Conservation (phyloP, 2,113 vertebrate genomes). For the Glaucidium brasilianum region DNA sequence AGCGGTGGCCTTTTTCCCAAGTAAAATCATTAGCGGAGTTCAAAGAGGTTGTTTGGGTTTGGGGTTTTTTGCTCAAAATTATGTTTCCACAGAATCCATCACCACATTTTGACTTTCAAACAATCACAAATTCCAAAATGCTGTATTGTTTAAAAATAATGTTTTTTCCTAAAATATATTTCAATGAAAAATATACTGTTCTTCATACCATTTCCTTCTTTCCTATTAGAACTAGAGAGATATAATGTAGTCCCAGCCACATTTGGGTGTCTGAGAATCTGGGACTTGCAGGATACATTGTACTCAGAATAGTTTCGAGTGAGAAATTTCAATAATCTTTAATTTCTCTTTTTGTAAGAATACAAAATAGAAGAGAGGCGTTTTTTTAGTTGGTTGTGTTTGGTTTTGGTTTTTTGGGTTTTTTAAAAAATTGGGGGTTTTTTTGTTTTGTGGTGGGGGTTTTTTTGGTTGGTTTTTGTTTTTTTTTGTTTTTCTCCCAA, state of each 20-base stretch:
- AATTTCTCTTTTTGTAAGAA: neutral
- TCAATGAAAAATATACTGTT: neutral
- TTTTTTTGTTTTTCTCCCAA: neutral
- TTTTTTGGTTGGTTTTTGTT: neutral
- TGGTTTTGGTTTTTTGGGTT: neutral
- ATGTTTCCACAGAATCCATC: neutral
- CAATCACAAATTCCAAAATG: neutral
- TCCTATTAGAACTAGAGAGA: neutral
- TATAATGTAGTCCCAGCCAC: neutral
- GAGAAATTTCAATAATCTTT: neutral
- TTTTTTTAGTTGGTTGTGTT: neutral
- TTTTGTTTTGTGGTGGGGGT: neutral
- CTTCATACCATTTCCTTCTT: neutral
- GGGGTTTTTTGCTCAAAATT: neutral
- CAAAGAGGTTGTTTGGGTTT: neutral
- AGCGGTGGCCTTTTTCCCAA: neutral
- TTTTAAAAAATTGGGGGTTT: neutral
- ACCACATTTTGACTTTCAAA: neutral
- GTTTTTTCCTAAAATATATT: neutral
- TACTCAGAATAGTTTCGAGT: neutral
- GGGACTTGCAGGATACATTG: neutral
- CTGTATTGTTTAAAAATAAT: neutral
- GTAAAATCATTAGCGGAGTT: neutral
- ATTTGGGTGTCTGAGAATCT: neutral
- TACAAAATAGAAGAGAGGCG: neutral